Conservation (phyloP, 2,888 invertebrate genomes). For the Apamea epomidion region DNA sequence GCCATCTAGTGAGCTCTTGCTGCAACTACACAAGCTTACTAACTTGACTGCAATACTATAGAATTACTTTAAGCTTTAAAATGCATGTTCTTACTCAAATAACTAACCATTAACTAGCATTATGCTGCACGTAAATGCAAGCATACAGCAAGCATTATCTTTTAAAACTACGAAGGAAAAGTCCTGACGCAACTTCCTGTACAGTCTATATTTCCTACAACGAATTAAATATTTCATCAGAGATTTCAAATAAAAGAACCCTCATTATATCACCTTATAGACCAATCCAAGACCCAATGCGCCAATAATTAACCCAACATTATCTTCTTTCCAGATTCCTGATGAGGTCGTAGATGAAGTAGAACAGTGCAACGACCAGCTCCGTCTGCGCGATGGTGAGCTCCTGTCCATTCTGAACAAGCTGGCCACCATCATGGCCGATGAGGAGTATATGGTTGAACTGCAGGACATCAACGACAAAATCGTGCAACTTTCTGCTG, state of each 20-base stretch:
- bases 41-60: not conserved
- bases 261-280: not conserved
- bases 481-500: conserved; percentile 90
- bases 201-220: not conserved
- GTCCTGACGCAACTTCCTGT: not conserved
- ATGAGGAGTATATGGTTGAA: conserved; percentile 94
- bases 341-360: conserved; percentile 92
- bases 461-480: conserved; percentile 94
- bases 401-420: conserved; percentile 92
- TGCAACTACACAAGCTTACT: not conserved
- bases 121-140: not conserved
- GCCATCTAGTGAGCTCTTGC: conserved; percentile 35
- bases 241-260: not conserved
- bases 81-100: not conserved
- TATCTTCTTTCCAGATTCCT: conserved; percentile 89
- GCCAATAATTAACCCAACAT: not conserved
- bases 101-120: not conserved
- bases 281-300: not conserved
- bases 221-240: not conserved
- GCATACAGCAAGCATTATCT: not conserved
- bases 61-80: not conserved
- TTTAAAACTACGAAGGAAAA: not conserved
- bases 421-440: conserved; percentile 93
- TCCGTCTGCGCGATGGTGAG: conserved; percentile 92
- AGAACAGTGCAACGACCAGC: conserved; percentile 93